These are phyloP conservation scores for Hemicrepidius hirtus DNA, from an alignment of 2,888 invertebrate genomes.

Conservation along the genomic window DNA sequence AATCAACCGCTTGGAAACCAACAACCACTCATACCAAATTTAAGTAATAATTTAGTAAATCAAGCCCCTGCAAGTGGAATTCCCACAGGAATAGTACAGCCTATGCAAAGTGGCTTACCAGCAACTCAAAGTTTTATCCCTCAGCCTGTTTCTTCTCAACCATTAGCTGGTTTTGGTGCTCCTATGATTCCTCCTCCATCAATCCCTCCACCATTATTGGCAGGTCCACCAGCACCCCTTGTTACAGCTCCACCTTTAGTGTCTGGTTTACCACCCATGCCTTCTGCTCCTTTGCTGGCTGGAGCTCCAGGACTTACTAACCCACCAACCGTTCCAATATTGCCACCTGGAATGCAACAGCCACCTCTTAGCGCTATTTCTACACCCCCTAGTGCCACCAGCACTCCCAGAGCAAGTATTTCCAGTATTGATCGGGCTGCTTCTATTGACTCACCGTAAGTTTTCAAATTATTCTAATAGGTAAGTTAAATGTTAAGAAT, in stretches of 20 bases:
- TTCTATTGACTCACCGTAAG: constrained; percentile 72
- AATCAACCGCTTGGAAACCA: constrained; percentile 46
- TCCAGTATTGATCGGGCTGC: constrained; percentile 70
- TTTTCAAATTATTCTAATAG: constrained; percentile 37
- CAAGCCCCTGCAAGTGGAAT: constrained; percentile 49
- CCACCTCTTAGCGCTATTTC: constrained; percentile 9
- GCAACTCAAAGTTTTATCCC: constrained; percentile 48
- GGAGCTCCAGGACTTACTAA: constrained; percentile 49
- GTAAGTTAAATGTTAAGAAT: not conserved
- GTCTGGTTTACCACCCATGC: not conserved
- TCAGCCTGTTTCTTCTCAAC: constrained; percentile 33
- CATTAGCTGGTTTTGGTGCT: constrained; percentile 36
- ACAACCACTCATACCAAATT: constrained; percentile 49
- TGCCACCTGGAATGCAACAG: constrained; percentile 3
- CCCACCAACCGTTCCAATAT: not conserved
- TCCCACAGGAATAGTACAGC: constrained; percentile 59
- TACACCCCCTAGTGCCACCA: constrained; percentile 66
- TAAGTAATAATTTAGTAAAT: constrained; percentile 31
- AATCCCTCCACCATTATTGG: not conserved
- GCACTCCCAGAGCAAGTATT: constrained; percentile 69
- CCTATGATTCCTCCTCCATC: constrained; percentile 35
- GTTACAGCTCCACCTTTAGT: constrained; percentile 27
- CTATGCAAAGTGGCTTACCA: constrained; percentile 56
- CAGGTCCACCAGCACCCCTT: not conserved
- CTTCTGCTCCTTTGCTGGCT: constrained; percentile 15